Conservation (phyloP, 2,888 invertebrate species). For the Pyrochroa serraticornis region DNA sequence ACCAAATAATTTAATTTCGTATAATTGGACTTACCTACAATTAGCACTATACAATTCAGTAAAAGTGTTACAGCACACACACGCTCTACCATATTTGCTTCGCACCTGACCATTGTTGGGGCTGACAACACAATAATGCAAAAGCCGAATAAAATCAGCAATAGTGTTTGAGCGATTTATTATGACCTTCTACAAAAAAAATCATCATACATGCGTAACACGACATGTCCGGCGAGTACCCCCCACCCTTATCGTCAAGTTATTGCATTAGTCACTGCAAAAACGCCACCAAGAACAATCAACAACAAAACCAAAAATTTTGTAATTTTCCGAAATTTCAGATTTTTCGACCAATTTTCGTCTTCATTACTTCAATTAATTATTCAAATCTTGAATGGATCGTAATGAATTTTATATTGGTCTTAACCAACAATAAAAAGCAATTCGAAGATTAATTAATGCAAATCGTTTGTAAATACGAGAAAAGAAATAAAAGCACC, state of each 20-base stretch:
- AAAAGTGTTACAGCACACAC: conserved; percentile 28
- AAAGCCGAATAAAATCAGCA: conserved; percentile 42
- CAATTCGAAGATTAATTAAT: too few species aligned
- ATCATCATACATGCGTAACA: conserved; percentile 53
- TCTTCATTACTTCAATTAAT: too few species aligned
- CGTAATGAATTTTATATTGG: too few species aligned
- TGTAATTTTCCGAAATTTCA: not conserved
- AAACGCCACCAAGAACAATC: too few species aligned
- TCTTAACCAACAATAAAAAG: too few species aligned
- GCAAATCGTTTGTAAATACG: too few species aligned
- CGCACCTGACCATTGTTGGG: conserved; percentile 35
- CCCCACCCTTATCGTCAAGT: conserved; percentile 14
- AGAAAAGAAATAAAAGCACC: too few species aligned
- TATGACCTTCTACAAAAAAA: conserved; percentile 53
- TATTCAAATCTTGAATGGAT: too few species aligned
- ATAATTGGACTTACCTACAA: conserved; percentile 31
- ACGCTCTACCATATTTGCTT: conserved; percentile 33
- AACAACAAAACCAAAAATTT: not conserved
- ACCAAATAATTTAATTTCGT: too few species aligned
- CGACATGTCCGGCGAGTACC: conserved; percentile 25
- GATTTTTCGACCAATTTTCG: too few species aligned
- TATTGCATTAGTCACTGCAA: conserved; percentile 6
- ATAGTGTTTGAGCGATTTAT: conserved; percentile 42
- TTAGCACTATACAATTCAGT: conserved; percentile 10
- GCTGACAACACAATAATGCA: conserved; percentile 29